These are phyloP conservation scores for Gymnosoma rotundatum DNA, from an alignment of 2,888 invertebrate genomes.

Conservation along the genomic window DNA sequence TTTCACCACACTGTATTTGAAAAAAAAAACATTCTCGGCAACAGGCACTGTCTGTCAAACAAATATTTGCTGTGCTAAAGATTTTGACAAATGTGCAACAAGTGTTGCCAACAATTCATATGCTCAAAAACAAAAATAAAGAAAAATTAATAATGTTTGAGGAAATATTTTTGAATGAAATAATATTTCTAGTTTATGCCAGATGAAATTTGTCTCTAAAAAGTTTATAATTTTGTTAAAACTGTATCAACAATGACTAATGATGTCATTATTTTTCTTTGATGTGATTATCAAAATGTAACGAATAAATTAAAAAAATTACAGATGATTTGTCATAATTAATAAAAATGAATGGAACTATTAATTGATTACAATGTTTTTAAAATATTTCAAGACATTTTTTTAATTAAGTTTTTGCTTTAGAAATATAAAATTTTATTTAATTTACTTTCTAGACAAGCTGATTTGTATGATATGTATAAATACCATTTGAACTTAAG, in stretches of 20 bases:
- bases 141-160: not conserved
- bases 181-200: conserved; percentile 14
- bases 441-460: no score
- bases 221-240: conserved; percentile 38
- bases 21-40: not conserved
- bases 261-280: conserved; percentile 25
- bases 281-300: not conserved
- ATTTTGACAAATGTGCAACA: conserved; percentile 67
- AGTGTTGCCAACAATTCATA: conserved; percentile 63
- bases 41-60: conserved; percentile 50
- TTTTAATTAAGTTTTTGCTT: no score
- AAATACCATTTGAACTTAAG: no score
- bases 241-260: conserved; percentile 21
- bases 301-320: not conserved
- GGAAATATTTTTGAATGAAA: conserved; percentile 46
- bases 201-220: conserved; percentile 9
- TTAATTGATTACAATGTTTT: no score
- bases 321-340: no score
- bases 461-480: no score
- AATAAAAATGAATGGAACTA: no score
- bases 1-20: no score
- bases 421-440: no score
- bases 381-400: no score
- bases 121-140: conserved; percentile 29
- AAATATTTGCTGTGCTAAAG: conserved; percentile 32